Conservation (phyloP, 2,888 invertebrate genomes). For the Silvanus unidentatus region DNA sequence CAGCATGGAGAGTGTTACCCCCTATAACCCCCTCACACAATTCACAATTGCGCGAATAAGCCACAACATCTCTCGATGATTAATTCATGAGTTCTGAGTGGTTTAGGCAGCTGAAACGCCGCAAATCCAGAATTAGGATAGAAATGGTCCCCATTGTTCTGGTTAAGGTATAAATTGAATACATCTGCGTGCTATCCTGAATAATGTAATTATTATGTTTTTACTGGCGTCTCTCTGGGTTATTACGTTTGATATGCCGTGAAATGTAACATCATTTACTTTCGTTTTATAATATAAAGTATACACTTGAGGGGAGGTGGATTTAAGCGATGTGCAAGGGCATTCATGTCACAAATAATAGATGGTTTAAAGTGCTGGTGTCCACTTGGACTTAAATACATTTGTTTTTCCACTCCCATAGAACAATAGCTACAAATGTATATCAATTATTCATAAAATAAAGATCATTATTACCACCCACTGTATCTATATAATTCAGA, state of each 20-base stretch:
- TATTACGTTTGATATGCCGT: slow-evolving; percentile 21
- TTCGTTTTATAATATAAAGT: slow-evolving; percentile 1
- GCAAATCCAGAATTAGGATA: slow-evolving; percentile 44
- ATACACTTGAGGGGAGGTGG: slow-evolving; percentile 1
- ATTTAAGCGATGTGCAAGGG: too few relatives aligned
- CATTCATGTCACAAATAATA: too few relatives aligned
- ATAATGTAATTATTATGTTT: slow-evolving; percentile 29
- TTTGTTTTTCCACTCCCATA: too few relatives aligned
- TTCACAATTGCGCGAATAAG: slow-evolving; percentile 32
- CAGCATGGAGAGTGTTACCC: too few relatives aligned
- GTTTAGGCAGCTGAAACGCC: slow-evolving; percentile 41
- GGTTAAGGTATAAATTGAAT: slow-evolving; percentile 32
- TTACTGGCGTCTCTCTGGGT: slow-evolving; percentile 18
- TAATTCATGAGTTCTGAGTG: slow-evolving; percentile 44
- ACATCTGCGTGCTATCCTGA: slow-evolving; percentile 27
- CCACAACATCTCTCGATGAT: slow-evolving; percentile 44
- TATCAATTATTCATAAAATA: too few relatives aligned
- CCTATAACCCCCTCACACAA: slow-evolving; percentile 10
- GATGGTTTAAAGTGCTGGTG: too few relatives aligned
- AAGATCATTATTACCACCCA: too few relatives aligned
- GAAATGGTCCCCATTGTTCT: slow-evolving; percentile 39
- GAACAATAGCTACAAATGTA: too few relatives aligned
- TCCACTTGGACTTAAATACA: too few relatives aligned
- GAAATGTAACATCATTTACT: slow-evolving; percentile 9
- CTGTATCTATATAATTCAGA: too few relatives aligned